Evolutionary conservation across 2,797 vertebrate genomes (phyloP), one percentile per base, ranked within the genome.

Genomic region (Onychomys leucogaster): DNA sequence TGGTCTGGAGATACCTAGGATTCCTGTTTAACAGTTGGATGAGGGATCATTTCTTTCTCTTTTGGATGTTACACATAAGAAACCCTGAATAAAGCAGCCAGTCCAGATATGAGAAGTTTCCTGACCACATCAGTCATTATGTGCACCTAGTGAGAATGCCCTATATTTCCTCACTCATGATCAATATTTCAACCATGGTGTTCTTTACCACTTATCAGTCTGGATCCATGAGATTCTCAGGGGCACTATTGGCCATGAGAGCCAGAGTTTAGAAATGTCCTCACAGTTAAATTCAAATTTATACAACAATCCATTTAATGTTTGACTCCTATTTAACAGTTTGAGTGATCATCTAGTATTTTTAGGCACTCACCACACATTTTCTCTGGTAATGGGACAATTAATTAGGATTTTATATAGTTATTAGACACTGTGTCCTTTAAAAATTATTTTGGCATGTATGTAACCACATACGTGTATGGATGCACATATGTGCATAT

Each of bases 361-460:
- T 69, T 73, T 34, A n/a, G 41, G 32, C 63, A 46, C 46, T 41
- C 19, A 41, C 6, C 59, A 67, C 17, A 37, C 4, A 65, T 75
- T 87, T 96, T 83, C 55, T 85, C n/a, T 52, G 49, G 71, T 52
- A 90, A 14, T 67, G 82, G 32, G 61, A 49, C 23, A 61, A 19
- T 88, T 82, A 76, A 61, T 85, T 90, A 88, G 32, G 1, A 52
- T 93, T 93, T 69, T 88, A 90, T 16, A 41, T 87, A 59, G 67
- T 87, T 19, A 6, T 73, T 55, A 96, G 69, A 91, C 25, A 82
- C 83, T 21, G 25, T 23, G 17, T 90, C 25, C 59, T 65, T 63
- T 85, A 34, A 13, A 23, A 34, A 49, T 65, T 49, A 65, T 19
- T 84, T 34, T 23, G 37, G 41, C 52, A 19, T 14, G 11, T 81